Evolutionary conservation across 2,797 vertebrate species (phyloP).

Genomic region (Numenius phaeopus): DNA sequence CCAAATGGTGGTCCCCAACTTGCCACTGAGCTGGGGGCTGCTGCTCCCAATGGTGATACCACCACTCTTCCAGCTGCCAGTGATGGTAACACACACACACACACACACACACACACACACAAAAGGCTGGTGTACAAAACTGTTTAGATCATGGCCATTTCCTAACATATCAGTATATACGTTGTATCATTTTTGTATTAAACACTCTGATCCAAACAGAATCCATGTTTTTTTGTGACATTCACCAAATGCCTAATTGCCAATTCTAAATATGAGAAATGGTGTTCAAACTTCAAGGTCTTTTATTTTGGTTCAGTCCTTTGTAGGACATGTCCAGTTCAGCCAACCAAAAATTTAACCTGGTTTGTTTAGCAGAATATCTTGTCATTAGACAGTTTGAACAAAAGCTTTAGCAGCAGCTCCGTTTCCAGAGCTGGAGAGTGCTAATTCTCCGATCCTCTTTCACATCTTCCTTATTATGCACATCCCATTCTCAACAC

Average conservation of each 20-base stretch:
- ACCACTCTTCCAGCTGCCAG: neutral
- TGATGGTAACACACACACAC: no score
- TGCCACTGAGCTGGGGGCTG: neutral
- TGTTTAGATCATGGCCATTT: neutral
- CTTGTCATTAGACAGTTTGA: neutral
- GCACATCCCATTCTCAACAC: neutral
- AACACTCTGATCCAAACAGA: neutral
- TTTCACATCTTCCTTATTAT: neutral
- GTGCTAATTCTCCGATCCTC: neutral
- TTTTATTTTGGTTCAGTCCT: neutral
- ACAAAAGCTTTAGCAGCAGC: neutral
- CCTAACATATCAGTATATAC: neutral
- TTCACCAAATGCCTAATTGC: neutral
- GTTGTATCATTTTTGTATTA: neutral
- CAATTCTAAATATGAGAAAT: neutral
- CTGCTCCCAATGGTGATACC: neutral
- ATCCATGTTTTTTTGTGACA: neutral
- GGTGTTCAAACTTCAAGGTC: neutral
- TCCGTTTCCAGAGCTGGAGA: neutral
- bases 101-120: neutral
- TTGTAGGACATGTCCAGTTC: neutral
- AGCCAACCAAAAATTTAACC: neutral
- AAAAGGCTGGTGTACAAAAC: neutral
- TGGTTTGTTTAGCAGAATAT: neutral
- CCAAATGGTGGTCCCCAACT: neutral